These are phyloP conservation scores for Listrodromus nycthemerus DNA, from an alignment of 2,888 invertebrate species.

Conservation along the genomic window DNA sequence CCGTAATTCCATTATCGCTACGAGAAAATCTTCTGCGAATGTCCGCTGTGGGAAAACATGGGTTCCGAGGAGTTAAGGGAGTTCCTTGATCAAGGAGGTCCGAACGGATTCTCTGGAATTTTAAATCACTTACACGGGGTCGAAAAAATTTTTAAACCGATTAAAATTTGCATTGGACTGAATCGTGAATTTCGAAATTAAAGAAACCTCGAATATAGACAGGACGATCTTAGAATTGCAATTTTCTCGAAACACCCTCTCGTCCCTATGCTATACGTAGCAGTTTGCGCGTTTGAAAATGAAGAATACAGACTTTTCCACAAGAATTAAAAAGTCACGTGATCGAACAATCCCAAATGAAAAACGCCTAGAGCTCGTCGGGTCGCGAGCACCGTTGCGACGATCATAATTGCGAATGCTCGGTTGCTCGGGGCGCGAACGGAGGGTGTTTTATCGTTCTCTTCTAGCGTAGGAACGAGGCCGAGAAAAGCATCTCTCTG, in stretches of 20 bases:
- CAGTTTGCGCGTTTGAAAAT: neutral
- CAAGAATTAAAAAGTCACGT: neutral
- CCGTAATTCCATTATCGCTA: constrained; percentile 2
- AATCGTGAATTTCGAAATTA: too few relatives aligned
- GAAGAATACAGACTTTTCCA: neutral
- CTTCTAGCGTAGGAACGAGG: neutral
- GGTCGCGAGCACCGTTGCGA: neutral
- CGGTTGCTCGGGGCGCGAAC: neutral
- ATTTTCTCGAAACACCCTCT: neutral
- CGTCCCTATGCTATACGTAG: neutral
- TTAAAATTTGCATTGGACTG: too few relatives aligned
- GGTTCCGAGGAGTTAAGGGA: neutral
- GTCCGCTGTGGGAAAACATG: neutral
- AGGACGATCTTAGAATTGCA: neutral
- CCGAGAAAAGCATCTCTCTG: neutral
- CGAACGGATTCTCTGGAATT: too few relatives aligned
- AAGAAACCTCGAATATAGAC: too few relatives aligned
- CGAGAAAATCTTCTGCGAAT: neutral
- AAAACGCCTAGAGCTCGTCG: neutral
- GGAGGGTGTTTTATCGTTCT: neutral
- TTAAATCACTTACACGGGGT: too few relatives aligned
- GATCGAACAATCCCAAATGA: neutral
- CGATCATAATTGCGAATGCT: neutral
- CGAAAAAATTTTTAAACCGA: too few relatives aligned
- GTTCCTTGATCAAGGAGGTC: neutral